Evolutionary conservation across 2,888 invertebrate species (phyloP), one percentile per base, ranked within the genome.

Genomic region (Drosophila peninsularis): DNA sequence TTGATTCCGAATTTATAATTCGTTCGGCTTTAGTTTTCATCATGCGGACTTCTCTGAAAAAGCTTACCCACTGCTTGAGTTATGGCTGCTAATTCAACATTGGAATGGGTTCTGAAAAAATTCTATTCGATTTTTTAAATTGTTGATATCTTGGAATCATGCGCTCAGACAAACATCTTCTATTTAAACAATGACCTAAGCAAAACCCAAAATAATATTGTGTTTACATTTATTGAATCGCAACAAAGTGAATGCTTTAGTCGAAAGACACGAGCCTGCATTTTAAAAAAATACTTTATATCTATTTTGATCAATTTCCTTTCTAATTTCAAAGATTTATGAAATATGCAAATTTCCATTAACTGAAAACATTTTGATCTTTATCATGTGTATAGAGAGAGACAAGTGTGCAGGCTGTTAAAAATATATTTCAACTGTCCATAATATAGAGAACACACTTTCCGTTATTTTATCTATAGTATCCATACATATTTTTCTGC

Each of bases 271-370:
- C 73, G 78, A 41, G 32, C 30, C 14, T 42, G 78, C 73, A 75
- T 73, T 73, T 45, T 62, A 64, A 64, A 45, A 45, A 45, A 52
- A 37, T 47, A 41, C 17, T 56, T 52, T n/a, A 2, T 30, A 53
- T 27, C 17, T 44, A 37, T n/a, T 36, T 9, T 1, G 9, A 24
- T 5, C 21, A 36, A 21, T 17, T 24, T 19, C 5, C 14, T 11
- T 24, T 24, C 14, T 6, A 3, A 42, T 39, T 56, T 61, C 10
- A n/a, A 36, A 47, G 27, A 27, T n/a, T 47, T 62, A 5, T 2
- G 5, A 11, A 66, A 67, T 37, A 77, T 75, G 57, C 50, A 39
- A 61, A 75, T 75, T 77, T 67, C 9, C 27, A 19, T 50, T 60
- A 7, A 21, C 47, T 7, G 11, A 62, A 49, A 32, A 7, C 13